Conservation (phyloP, 2,113 vertebrate species). For the Tricholaema leucomelas region DNA sequence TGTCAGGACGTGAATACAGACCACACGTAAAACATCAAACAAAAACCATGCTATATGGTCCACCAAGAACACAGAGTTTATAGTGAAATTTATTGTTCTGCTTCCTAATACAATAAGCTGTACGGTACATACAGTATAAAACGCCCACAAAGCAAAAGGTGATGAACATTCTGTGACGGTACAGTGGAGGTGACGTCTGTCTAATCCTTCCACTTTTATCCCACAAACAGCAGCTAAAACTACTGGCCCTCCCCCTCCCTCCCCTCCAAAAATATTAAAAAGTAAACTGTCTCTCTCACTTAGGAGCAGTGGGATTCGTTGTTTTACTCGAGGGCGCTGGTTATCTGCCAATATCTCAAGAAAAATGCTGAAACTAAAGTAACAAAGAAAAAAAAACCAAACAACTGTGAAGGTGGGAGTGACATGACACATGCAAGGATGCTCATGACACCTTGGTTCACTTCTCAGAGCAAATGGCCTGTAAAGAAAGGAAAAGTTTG, state of each 20-base stretch:
- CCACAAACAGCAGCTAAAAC: conserved; percentile 73
- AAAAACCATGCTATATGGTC: conserved; percentile 60
- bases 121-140: conserved; percentile 85
- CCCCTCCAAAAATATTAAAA: conserved; percentile 71
- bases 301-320: conserved; percentile 64
- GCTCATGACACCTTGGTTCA: conserved; percentile 66
- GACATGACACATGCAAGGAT: conserved; percentile 74
- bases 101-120: conserved; percentile 81
- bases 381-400: conserved; percentile 48
- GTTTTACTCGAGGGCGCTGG: conserved; percentile 57
- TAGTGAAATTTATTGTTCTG: conserved; percentile 84
- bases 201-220: conserved; percentile 68
- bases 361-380: conserved; percentile 72
- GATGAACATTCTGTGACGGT: conserved; percentile 76
- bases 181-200: conserved; percentile 69
- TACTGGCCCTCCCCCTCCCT: conserved; percentile 66
- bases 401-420: conserved; percentile 64
- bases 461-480: conserved; percentile 72
- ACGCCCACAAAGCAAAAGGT: conserved; percentile 80
- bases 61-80: conserved; percentile 72
- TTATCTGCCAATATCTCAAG: conserved; percentile 54
- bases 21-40: conserved; percentile 59
- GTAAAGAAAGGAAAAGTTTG: conserved; percentile 72
- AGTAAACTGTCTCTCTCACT: conserved; percentile 74
- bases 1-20: conserved; percentile 36